phyloP scores from a whole-genome alignment of 2,113 vertebrate species.

The Podarcis raffonei region DNA sequence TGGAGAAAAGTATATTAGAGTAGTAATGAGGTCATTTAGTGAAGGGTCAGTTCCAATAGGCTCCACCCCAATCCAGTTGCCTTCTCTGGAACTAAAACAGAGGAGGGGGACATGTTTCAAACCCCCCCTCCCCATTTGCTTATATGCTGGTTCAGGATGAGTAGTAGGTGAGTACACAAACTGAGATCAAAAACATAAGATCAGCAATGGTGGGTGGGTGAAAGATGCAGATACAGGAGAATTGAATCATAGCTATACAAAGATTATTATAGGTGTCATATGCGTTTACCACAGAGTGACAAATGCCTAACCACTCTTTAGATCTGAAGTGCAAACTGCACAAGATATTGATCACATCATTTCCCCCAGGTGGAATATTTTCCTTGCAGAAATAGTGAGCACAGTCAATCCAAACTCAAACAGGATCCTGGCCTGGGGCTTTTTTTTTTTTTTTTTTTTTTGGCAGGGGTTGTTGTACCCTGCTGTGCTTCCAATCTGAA shows the following conservation, averaged over 20 bases:
- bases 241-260: neutral
- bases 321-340: no score
- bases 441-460: no score
- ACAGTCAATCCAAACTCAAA: no score
- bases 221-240: neutral
- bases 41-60: neutral
- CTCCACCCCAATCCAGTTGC: neutral
- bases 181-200: neutral
- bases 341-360: no score
- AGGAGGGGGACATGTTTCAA: neutral
- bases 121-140: neutral
- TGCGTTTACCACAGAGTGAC: neutral
- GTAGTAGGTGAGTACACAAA: neutral
- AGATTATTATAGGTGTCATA: neutral
- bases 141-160: neutral
- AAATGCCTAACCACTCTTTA: neutral
- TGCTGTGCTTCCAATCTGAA: no score
- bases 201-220: neutral
- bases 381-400: no score
- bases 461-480: no score
- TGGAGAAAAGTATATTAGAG: neutral
- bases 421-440: no score
- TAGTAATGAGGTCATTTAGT: neutral
- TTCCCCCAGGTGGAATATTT: no score
- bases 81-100: neutral